Evolutionary conservation across 2,888 invertebrate genomes (phyloP).

Genomic region (Ecliptopera silaceata): DNA sequence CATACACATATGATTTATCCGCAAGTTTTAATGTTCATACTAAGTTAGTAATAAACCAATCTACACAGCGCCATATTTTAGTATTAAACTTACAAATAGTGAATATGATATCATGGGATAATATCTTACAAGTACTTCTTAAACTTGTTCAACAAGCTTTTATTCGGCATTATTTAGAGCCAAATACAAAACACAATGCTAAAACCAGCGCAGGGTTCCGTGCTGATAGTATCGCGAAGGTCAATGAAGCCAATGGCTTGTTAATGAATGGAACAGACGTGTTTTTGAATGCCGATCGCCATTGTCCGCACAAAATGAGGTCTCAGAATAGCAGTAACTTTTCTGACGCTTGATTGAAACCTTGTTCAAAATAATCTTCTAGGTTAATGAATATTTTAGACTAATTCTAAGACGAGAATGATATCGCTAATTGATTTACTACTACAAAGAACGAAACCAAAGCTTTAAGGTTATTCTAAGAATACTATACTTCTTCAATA

Average conservation of each 20-base stretch:
- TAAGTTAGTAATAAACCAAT: too few species aligned
- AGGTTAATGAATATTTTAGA: neutral
- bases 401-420: neutral
- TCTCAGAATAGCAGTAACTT: neutral
- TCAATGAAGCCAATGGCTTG: conserved; percentile 36
- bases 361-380: neutral
- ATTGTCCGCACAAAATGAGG: conserved; percentile 6
- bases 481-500: conserved; percentile 20
- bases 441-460: neutral
- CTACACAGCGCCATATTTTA: too few species aligned
- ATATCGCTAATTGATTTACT: neutral
- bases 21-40: too few species aligned
- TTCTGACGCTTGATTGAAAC: neutral
- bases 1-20: too few species aligned
- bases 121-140: too few species aligned
- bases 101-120: too few species aligned
- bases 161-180: neutral
- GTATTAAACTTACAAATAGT: too few species aligned
- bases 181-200: conserved; percentile 25
- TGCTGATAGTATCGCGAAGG: conserved; percentile 49
- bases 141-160: too few species aligned
- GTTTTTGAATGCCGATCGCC: conserved; percentile 15
- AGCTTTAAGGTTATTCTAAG: conserved; percentile 6
- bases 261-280: conserved; percentile 29
- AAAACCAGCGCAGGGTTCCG: conserved; percentile 36